These are phyloP conservation scores for Dendrophyllia cribrosa DNA, from an alignment of 64 coral and sea anemone genomes.

Conservation along the genomic window DNA sequence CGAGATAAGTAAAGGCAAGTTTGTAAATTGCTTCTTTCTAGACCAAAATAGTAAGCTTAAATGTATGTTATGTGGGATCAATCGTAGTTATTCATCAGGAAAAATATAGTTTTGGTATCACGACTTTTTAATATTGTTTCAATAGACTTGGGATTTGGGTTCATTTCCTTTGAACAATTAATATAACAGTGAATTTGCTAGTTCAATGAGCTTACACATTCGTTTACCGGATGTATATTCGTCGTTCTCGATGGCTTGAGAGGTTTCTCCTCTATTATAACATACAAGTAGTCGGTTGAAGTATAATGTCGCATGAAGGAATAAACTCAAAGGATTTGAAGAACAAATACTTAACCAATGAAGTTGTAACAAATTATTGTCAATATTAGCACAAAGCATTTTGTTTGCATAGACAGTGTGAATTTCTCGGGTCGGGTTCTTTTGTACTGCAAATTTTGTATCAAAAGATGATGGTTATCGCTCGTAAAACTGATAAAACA, in stretches of 20 bases:
- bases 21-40: background rate
- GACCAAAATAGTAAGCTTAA: background rate
- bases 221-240: background rate
- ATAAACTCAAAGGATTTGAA: background rate
- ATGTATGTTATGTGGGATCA: background rate
- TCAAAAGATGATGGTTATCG: background rate
- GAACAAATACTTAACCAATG: constrained; percentile 17
- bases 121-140: background rate
- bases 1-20: constrained; percentile 28
- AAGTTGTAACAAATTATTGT: constrained; percentile 9
- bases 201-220: background rate
- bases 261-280: constrained; percentile 1
- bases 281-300: background rate
- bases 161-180: background rate
- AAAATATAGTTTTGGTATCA: background rate
- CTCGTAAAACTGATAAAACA: constrained; percentile 22
- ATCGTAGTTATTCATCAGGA: background rate
- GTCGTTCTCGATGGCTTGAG: background rate
- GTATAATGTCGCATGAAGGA: background rate
- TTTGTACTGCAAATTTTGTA: background rate
- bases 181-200: background rate
- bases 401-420: background rate
- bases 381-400: constrained; percentile 35
- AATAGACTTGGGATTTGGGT: background rate
- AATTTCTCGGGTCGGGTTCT: background rate